Evolutionary conservation across 2,888 invertebrate genomes (phyloP).

Genomic region (Slavum lentiscoides): DNA sequence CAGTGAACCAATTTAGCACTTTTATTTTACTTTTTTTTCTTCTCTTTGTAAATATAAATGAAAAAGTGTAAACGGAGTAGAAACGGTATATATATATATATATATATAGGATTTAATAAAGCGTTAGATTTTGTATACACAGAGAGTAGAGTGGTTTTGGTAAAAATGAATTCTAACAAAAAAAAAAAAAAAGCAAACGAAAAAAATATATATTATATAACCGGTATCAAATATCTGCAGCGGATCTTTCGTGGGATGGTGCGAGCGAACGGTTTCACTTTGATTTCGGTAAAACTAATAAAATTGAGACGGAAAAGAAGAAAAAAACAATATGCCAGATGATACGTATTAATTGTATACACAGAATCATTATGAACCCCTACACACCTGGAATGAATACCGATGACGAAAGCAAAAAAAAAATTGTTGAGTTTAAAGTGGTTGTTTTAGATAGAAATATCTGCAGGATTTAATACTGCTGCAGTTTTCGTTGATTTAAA

Average conservation of each 20-base stretch:
- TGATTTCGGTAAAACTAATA: constrained; percentile 22
- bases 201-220: not conserved
- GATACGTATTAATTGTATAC: not conserved
- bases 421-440: too few species aligned
- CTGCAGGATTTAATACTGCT: too few species aligned
- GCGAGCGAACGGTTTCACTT: not conserved
- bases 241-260: not conserved
- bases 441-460: too few species aligned
- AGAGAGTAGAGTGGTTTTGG: not conserved
- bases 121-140: constrained; percentile 4
- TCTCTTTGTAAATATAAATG: not conserved
- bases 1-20: too few species aligned
- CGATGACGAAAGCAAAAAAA: too few species aligned
- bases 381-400: too few species aligned
- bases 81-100: not conserved
- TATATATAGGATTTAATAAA: constrained; percentile 5
- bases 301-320: not conserved
- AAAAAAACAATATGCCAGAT: not conserved
- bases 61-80: not conserved
- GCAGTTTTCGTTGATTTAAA: too few species aligned
- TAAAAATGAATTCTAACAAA: constrained; percentile 12
- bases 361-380: not conserved
- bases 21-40: too few species aligned
- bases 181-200: not conserved
- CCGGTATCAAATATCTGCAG: constrained; percentile 11